These are phyloP conservation scores for Phortica okadai DNA, from an alignment of 2,888 invertebrate species.

Conservation along the genomic window DNA sequence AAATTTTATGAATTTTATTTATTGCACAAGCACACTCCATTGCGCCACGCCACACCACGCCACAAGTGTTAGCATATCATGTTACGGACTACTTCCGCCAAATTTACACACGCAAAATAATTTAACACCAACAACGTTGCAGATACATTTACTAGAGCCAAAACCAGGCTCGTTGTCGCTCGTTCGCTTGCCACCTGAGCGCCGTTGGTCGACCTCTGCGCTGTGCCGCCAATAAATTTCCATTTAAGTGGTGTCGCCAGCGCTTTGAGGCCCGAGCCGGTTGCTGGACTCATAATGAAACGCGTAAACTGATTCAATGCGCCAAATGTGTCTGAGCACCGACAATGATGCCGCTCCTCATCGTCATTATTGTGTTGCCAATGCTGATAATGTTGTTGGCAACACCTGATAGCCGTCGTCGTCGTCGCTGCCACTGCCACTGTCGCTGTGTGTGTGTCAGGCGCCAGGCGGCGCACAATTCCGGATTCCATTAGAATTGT, in stretches of 20 bases:
- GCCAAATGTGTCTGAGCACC: conserved; percentile 37
- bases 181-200: conserved; percentile 26
- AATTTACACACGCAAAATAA: conserved; percentile 71
- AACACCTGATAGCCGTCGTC: not conserved
- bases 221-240: conserved; percentile 66
- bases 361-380: not conserved
- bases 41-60: conserved; percentile 11
- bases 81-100: conserved; percentile 71
- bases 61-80: conserved; percentile 70
- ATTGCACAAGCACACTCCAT: conserved; percentile 44
- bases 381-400: not conserved
- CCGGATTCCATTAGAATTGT: conserved; percentile 70
- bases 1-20: conserved; percentile 63
- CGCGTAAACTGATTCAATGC: conserved; percentile 33
- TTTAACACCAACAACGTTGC: conserved; percentile 45
- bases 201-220: conserved; percentile 31
- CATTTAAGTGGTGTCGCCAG: conserved; percentile 56
- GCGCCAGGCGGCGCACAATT: not conserved
- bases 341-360: not conserved
- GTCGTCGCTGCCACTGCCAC: not conserved
- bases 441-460: not conserved
- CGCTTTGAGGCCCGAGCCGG: not conserved
- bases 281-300: conserved; percentile 17
- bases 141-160: not conserved
- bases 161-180: not conserved